Evolutionary conservation across 1,140 invertebrate species (phyloP).

Genomic region (Physella acuta): DNA sequence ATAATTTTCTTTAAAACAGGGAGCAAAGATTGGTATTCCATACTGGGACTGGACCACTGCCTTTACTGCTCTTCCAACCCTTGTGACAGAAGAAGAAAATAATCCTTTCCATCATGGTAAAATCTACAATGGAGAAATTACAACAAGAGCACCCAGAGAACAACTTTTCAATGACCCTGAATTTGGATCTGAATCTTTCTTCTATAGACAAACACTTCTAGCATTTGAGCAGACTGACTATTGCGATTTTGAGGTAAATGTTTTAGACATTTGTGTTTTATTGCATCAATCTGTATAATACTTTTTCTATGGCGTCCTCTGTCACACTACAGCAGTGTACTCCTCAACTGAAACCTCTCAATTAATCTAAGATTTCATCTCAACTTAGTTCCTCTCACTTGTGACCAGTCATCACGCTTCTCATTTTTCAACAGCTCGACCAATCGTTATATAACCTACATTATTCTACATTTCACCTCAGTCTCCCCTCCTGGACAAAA

Average conservation of each 20-base stretch:
- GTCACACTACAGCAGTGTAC: too few relatives aligned
- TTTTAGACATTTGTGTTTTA: too few relatives aligned
- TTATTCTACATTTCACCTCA: too few relatives aligned
- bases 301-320: too few relatives aligned
- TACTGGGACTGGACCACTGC: slow-evolving; percentile 39
- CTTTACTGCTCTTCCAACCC: slow-evolving; percentile 28
- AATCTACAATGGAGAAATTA: slow-evolving; percentile 7
- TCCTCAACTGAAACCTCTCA: too few relatives aligned
- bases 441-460: too few relatives aligned
- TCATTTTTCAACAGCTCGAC: too few relatives aligned
- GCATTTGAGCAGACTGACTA: slow-evolving; percentile 29
- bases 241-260: slow-evolving; percentile 16
- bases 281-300: too few relatives aligned
- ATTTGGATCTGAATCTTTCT: slow-evolving; percentile 27
- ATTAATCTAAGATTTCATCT: too few relatives aligned
- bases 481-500: too few relatives aligned
- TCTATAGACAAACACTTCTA: slow-evolving; percentile 28
- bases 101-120: slow-evolving; percentile 27
- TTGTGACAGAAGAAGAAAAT: slow-evolving; percentile 24
- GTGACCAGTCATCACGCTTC: too few relatives aligned
- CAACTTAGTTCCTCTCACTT: too few relatives aligned
- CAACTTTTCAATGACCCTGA: slow-evolving; percentile 30
- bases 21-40: slow-evolving; percentile 29
- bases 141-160: slow-evolving; percentile 19
- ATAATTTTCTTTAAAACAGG: slow-evolving; percentile 10